Conservation (phyloP, 1,140 invertebrate species). For the Aethina tumida region DNA sequence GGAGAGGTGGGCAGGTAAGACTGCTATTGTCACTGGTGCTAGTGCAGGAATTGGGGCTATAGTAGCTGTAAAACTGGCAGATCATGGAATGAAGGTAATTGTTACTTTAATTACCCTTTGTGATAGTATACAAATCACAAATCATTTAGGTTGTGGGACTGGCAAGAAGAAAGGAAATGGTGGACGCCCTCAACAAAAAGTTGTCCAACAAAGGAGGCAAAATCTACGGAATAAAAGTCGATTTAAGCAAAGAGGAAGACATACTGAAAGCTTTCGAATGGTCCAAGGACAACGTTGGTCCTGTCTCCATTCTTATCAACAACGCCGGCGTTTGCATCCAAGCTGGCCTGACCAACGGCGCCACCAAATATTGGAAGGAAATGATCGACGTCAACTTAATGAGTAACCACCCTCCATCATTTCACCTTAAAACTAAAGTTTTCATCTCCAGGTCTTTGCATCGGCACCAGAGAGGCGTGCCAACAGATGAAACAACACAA, state of each 20-base stretch:
- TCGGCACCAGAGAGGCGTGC: slow-evolving; percentile 54
- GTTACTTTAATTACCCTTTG: slow-evolving; percentile 4
- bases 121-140: too few relatives aligned
- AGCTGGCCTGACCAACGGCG: slow-evolving; percentile 31
- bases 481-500: slow-evolving; percentile 53
- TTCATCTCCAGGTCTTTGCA: slow-evolving; percentile 54
- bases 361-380: slow-evolving; percentile 8
- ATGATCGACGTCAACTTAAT: slow-evolving; percentile 25
- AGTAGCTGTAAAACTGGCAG: slow-evolving; percentile 30
- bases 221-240: slow-evolving; percentile 46
- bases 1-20: slow-evolving; percentile 40
- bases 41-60: slow-evolving; percentile 42
- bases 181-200: slow-evolving; percentile 36
- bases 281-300: slow-evolving; percentile 48
- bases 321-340: slow-evolving; percentile 51
- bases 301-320: slow-evolving; percentile 64
- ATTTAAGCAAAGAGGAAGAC: slow-evolving; percentile 55
- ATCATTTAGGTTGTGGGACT: slow-evolving; percentile 55
- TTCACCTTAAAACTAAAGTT: slow-evolving; percentile 59
- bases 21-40: slow-evolving; percentile 45
- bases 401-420: slow-evolving; percentile 38
- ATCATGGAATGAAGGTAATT: slow-evolving; percentile 36
- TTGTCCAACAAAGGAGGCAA: slow-evolving; percentile 27
- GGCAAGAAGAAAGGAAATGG: slow-evolving; percentile 48
- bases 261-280: slow-evolving; percentile 54